Conservation (phyloP, 2,888 invertebrate species). For the Ennomos quercinarius region DNA sequence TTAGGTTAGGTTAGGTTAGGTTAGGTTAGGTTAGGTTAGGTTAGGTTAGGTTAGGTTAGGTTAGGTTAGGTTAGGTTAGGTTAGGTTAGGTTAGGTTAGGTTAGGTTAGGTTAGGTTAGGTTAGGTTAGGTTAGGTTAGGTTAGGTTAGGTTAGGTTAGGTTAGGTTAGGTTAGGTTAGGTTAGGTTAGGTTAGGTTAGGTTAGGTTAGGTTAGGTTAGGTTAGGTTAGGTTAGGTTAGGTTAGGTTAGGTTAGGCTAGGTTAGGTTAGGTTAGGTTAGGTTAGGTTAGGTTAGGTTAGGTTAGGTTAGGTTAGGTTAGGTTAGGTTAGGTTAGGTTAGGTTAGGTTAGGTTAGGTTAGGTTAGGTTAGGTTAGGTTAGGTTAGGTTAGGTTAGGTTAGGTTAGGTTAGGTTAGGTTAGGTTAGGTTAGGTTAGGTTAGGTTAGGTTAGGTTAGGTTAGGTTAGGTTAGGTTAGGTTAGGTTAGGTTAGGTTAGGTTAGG, state of each 20-base stretch:
- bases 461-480: conserved; percentile 12
- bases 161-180: conserved; percentile 12
- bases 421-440: conserved; percentile 12
- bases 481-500: conserved; percentile 12
- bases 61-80: conserved; percentile 12
- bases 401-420: conserved; percentile 12
- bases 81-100: conserved; percentile 12
- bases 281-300: conserved; percentile 12
- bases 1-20: conserved; percentile 12
- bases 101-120: conserved; percentile 12
- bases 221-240: conserved; percentile 12
- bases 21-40: conserved; percentile 12
- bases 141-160: conserved; percentile 12
- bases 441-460: conserved; percentile 12
- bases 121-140: conserved; percentile 12
- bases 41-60: conserved; percentile 12
- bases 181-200: conserved; percentile 12
- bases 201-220: conserved; percentile 12
- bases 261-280: conserved; percentile 12
- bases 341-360: conserved; percentile 12
- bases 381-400: conserved; percentile 12
- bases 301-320: conserved; percentile 12
- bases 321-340: conserved; percentile 12
- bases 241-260: conserved; percentile 11
- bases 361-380: conserved; percentile 12